Conservation (phyloP, 2,113 vertebrate genomes). For the Alligator sinensis region DNA sequence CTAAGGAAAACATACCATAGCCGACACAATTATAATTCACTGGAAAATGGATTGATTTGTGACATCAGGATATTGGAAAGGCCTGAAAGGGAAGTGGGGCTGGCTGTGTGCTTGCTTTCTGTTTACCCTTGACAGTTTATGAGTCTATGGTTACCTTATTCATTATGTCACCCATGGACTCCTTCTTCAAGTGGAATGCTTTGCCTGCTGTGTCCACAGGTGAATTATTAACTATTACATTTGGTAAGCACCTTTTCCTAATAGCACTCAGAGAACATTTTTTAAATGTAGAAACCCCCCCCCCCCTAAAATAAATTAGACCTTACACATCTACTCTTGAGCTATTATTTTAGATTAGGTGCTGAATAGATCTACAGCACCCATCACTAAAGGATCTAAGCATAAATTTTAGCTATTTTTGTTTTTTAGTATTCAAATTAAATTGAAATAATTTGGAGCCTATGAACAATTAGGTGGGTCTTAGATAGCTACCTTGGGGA, state of each 20-base stretch:
- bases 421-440: constrained; percentile 7
- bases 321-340: background rate
- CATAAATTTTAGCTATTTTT: background rate
- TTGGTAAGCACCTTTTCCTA: background rate
- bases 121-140: background rate
- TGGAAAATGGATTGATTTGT: background rate
- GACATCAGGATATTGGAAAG: background rate
- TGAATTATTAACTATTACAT: background rate
- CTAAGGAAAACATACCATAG: background rate
- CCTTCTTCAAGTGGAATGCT: background rate
- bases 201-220: background rate
- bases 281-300: background rate
- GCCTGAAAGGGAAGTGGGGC: background rate
- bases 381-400: background rate
- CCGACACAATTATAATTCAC: background rate
- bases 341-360: background rate
- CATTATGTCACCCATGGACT: background rate
- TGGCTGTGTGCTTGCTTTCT: background rate
- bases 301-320: background rate
- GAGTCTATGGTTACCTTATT: background rate
- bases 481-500: background rate
- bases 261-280: background rate
- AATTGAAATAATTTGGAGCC: background rate
- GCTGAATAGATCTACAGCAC: background rate
- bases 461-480: background rate